phyloP scores from a whole-genome alignment of 2,888 invertebrate genomes.

The Lasioglossum marginatum region DNA sequence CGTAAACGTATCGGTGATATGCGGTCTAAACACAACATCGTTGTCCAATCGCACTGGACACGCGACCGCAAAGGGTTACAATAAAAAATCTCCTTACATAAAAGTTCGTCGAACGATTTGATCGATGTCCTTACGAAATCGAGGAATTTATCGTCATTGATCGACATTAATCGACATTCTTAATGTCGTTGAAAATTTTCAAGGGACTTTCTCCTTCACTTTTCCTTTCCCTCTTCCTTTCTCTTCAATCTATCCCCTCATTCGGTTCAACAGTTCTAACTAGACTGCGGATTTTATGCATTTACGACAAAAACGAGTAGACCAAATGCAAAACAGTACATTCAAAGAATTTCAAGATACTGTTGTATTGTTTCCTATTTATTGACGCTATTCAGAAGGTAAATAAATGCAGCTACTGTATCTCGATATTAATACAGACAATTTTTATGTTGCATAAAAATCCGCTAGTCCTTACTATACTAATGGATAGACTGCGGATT shows the following conservation, averaged over 20 bases:
- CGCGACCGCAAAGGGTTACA: background rate
- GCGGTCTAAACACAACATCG: background rate
- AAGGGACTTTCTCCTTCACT: background rate
- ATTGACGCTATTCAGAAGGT: background rate
- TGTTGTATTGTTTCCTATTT: background rate
- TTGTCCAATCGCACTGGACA: background rate
- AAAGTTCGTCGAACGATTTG: background rate
- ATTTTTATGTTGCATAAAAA: no score
- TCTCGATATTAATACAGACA: no score
- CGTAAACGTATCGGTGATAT: background rate
- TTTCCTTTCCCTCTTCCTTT: background rate
- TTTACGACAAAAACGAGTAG: background rate
- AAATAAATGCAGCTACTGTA: background rate
- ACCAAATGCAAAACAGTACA: background rate
- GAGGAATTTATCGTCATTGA: background rate
- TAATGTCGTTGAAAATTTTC: background rate
- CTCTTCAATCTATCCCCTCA: background rate
- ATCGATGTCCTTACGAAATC: background rate
- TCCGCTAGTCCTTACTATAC: no score
- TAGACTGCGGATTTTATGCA: slow-evolving; percentile 1
- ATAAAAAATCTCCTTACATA: background rate
- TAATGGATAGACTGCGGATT: no score
- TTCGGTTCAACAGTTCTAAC: background rate
- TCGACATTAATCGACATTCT: background rate
- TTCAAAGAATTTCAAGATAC: background rate